Percentiles rank a stretch among this genome's conserved stretches.
Conservation (phyloP, 2,797 vertebrate species). For the Botia kubotai region DNA sequence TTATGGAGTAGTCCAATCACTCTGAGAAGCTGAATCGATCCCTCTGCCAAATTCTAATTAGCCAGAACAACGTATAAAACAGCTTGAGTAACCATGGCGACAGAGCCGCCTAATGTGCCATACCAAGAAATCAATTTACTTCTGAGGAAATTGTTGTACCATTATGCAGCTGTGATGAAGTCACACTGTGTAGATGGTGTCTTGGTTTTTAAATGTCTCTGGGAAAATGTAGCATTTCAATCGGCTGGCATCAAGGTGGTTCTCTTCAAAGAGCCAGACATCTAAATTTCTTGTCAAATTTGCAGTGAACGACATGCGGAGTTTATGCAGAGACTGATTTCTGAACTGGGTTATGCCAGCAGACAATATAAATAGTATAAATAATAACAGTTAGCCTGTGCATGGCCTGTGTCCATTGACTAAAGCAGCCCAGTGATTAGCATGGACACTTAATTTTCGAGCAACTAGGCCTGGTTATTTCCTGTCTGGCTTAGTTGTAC, state of each 20-base stretch:
- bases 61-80: constrained; percentile 14
- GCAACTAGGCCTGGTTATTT: constrained; percentile 31
- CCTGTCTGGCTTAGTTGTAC: constrained; percentile 13
- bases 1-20: constrained; percentile 22
- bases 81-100: constrained; percentile 45
- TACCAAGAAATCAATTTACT: constrained; percentile 49
- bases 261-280: constrained; percentile 5
- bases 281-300: background rate
- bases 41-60: background rate
- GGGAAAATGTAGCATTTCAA: constrained; percentile 18
- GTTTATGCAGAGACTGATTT: background rate
- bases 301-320: background rate
- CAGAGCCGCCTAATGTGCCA: background rate
- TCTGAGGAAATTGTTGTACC: constrained; percentile 23
- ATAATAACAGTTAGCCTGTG: background rate
- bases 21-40: constrained; percentile 30
- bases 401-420: constrained; percentile 24
- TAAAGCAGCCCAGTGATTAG: constrained; percentile 15
- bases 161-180: constrained; percentile 36
- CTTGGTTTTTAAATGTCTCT: constrained; percentile 15
- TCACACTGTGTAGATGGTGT: background rate
- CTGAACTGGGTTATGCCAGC: background rate
- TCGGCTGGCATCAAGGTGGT: background rate
- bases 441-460: background rate
- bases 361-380: background rate